These are phyloP conservation scores for Biston betularia DNA, from an alignment of 2,888 invertebrate genomes.

Conservation along the genomic window DNA sequence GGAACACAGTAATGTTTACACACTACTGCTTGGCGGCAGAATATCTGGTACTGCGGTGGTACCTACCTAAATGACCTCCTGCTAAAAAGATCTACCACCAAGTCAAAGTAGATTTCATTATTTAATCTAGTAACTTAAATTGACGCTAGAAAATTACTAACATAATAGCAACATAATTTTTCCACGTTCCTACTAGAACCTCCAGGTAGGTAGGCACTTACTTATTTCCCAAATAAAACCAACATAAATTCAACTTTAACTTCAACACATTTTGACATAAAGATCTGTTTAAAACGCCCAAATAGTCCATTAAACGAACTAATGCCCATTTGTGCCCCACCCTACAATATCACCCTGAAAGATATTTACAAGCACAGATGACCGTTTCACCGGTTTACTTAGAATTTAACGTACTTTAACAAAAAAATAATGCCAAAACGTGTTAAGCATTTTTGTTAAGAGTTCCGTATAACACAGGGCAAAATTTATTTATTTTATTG, in stretches of 20 bases:
- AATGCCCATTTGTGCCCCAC: conserved; percentile 72
- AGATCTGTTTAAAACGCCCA: conserved; percentile 58
- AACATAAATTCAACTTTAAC: conserved; percentile 28
- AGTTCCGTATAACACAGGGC: background rate
- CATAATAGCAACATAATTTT: too few relatives aligned
- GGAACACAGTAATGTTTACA: too few relatives aligned
- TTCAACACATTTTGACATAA: conserved; percentile 50
- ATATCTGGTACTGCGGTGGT: too few relatives aligned
- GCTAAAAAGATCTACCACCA: too few relatives aligned
- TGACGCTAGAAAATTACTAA: too few relatives aligned
- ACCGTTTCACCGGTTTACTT: conserved; percentile 58
- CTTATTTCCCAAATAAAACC: conserved; percentile 5
- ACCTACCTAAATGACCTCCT: too few relatives aligned
- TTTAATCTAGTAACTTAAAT: too few relatives aligned
- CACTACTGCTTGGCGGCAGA: too few relatives aligned
- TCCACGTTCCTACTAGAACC: too few relatives aligned
- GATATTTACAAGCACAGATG: conserved; percentile 50
- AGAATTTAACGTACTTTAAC: conserved; percentile 61
- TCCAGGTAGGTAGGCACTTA: too few relatives aligned
- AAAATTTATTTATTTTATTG: too few relatives aligned
- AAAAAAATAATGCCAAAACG: background rate
- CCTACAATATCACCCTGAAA: conserved; percentile 46
- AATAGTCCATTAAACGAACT: conserved; percentile 77
- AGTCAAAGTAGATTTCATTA: too few relatives aligned
- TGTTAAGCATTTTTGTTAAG: background rate